Base-by-base conservation (phyloP, 2,888 invertebrate genomes). In the Acrobasis repandana region DNA sequence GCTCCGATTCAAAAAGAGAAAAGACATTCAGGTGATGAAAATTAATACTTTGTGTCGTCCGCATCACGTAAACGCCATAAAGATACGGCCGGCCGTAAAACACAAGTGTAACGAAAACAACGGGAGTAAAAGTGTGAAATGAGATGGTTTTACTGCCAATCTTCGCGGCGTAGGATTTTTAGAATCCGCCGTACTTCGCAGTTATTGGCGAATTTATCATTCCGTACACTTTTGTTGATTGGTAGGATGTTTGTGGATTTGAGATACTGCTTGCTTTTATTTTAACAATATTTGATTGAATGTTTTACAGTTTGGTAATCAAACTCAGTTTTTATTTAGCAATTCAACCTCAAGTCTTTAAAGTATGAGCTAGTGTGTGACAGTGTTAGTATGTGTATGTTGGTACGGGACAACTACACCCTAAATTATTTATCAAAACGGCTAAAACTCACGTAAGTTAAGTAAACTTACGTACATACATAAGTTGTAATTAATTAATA, bases 101-200 rank as follows among this genome's bases (percentile, higher is more conserved):
- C 46, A 52, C 46, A 52, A 48, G 51, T 56, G 58, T 50, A 56
- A 59, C 51, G 59, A 58, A 62, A 64, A 56, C 60, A 61, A 62
- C 58, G 51, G 52, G 43, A 59, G 58, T 59, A 61, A 62, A 62
- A 61, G 46, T 56, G 18, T 54, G 56, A 61, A 61, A 64, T 64
- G 61, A 64, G 59, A 61, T 59, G 62, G 57, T 52, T 56, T 60
- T 60, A 60, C 46, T 47, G 52, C 46, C 60, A 52, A 60, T 60
- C 47, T 46, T 60, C 34, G 52, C 33, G 52, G 46, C 18, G 54
- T 46, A 60, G 46, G 50, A 28, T 43, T 51, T 47, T 52, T 34
- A 46, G 43, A 52, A 59, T 46, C 51, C 59, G 2, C 28, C 9
- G 15, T 50, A 38, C 36, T 49, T 34, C 28, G 18, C 38, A 28